Evolutionary conservation across 2,113 vertebrate species (phyloP).

Genomic region (Romanogobio albipinnatus): DNA sequence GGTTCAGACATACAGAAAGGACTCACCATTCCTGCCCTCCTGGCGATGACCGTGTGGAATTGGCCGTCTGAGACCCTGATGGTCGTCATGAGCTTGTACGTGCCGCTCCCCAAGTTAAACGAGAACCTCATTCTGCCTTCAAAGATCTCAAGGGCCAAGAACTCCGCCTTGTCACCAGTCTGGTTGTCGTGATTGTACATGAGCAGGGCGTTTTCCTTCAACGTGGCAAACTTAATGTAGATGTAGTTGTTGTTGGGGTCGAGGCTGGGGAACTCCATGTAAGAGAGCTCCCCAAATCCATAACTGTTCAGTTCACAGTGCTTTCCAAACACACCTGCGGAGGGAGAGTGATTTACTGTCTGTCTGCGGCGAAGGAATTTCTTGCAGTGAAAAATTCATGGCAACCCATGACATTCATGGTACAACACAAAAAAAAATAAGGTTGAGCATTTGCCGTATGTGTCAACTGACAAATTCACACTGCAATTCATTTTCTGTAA

Average conservation of each 20-base stretch:
- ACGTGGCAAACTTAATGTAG: conserved; percentile 96
- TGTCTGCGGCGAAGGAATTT: background rate
- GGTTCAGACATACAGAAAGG: background rate
- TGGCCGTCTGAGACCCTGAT: conserved; percentile 93
- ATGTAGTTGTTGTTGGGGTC: conserved; percentile 98
- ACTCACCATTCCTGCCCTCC: conserved; percentile 95
- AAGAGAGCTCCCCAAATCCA: conserved; percentile 95
- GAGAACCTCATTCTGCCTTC: conserved; percentile 90
- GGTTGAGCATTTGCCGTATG: background rate
- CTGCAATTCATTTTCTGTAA: conserved; percentile 18
- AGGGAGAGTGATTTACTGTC: conserved; percentile 50
- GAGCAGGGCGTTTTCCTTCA: conserved; percentile 86
- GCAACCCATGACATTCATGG: background rate
- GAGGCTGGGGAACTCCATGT: conserved; percentile 97
- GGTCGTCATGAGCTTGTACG: conserved; percentile 87
- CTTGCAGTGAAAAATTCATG: conserved; percentile 8
- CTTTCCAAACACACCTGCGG: conserved; percentile 94
- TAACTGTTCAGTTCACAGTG: conserved; percentile 98
- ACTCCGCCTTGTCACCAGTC: conserved; percentile 91
- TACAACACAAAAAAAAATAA: background rate
- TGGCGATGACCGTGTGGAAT: conserved; percentile 94
- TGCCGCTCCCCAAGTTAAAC: conserved; percentile 92
- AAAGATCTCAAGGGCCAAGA: conserved; percentile 90
- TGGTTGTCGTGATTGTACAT: conserved; percentile 97
- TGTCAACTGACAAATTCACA: conserved; percentile 2